A percentile compares a stretch with the other conserved stretches of the same genome.
These are phyloP conservation scores for Clarias magur DNA, from an alignment of 2,113 vertebrate species.

Conservation along the genomic window DNA sequence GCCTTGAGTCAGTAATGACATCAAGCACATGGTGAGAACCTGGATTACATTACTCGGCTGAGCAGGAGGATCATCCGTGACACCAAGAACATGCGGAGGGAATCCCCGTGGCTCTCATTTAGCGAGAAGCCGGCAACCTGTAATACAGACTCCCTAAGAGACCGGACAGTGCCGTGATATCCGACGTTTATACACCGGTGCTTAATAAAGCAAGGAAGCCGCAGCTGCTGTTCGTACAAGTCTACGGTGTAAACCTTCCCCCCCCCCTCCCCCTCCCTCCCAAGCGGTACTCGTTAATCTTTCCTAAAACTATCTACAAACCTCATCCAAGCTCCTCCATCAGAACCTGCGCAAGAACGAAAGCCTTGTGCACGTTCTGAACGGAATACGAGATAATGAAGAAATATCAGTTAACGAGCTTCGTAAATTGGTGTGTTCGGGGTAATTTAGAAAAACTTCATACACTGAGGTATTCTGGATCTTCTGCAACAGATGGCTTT, in stretches of 20 bases:
- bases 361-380: background rate
- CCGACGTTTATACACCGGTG: background rate
- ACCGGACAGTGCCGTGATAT: too few relatives aligned
- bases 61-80: background rate
- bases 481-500: background rate
- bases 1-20: constrained; percentile 59
- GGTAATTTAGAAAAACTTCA: background rate
- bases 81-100: background rate
- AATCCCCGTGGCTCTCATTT: background rate
- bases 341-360: background rate
- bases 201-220: background rate
- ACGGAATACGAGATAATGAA: background rate
- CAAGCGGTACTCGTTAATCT: background rate
- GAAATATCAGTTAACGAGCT: background rate
- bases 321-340: background rate
- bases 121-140: background rate
- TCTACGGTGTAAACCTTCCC: background rate
- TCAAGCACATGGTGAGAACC: constrained; percentile 52
- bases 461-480: background rate
- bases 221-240: background rate
- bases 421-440: background rate
- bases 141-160: background rate
- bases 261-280: background rate
- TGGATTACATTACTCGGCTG: constrained; percentile 53
- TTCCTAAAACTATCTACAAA: background rate